A percentile compares a stretch with the other conserved stretches of the same genome.
Conservation (phyloP, 1,140 invertebrate species). For the Periplaneta americana region DNA sequence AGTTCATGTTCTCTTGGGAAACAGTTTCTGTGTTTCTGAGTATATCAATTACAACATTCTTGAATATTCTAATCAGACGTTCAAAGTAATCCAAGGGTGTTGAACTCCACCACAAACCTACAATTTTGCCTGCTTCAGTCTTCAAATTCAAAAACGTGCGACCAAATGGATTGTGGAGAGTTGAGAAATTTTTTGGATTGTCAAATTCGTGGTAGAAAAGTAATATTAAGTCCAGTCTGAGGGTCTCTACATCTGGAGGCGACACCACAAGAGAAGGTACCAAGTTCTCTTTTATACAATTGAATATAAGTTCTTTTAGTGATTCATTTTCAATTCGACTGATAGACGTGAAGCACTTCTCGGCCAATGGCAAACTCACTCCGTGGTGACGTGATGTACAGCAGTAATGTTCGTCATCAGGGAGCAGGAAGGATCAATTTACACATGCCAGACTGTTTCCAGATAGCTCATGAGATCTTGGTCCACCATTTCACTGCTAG, state of each 20-base stretch:
- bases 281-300: constrained; percentile 58
- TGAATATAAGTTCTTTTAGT: constrained; percentile 68
- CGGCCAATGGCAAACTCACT: constrained; percentile 61
- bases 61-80: constrained; percentile 62
- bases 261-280: constrained; percentile 61
- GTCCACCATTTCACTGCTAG: constrained; percentile 55
- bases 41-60: constrained; percentile 49
- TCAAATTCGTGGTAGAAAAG: constrained; percentile 83
- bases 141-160: constrained; percentile 56
- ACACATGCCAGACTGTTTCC: constrained; percentile 71
- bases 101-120: constrained; percentile 63
- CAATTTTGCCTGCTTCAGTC: constrained; percentile 51
- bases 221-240: constrained; percentile 75
- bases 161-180: constrained; percentile 67
- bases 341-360: constrained; percentile 58
- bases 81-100: constrained; percentile 64
- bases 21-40: constrained; percentile 6
- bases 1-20: constrained; percentile 41
- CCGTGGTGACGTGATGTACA: constrained; percentile 74
- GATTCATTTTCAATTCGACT: constrained; percentile 60
- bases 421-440: constrained; percentile 79
- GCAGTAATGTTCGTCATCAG: constrained; percentile 59
- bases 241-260: constrained; percentile 76
- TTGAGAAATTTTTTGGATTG: constrained; percentile 61
- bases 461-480: constrained; percentile 48